phyloP scores from a whole-genome alignment of 2,797 vertebrate species.

The Pipistrellus kuhlii region DNA sequence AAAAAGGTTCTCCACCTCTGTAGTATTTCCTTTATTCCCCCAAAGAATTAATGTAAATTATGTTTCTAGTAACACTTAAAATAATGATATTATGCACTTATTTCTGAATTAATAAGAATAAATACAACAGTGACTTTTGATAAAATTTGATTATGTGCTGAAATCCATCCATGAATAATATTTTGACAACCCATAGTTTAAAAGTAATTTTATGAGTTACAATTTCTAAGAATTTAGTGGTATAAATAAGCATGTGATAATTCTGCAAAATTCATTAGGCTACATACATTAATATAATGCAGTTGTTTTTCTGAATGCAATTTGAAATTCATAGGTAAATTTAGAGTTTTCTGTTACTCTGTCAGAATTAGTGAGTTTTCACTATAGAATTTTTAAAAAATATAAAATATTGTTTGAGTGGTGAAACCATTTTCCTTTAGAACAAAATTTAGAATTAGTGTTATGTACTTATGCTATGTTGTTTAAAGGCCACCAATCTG shows the following conservation, averaged over 20 bases:
- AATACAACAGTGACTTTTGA: neutral
- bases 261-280: neutral
- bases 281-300: neutral
- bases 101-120: slow-evolving; percentile 15
- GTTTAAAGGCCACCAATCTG: neutral
- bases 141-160: slow-evolving; percentile 5
- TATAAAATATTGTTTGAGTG: slow-evolving; percentile 3
- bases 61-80: slow-evolving; percentile 39
- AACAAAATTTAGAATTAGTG: neutral
- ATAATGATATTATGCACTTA: neutral
- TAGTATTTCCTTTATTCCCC: neutral
- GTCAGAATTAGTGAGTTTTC: neutral
- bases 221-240: slow-evolving; percentile 11
- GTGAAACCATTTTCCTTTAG: slow-evolving; percentile 4
- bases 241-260: neutral
- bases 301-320: neutral
- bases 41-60: slow-evolving; percentile 34
- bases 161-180: neutral
- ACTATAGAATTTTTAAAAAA: neutral
- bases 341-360: neutral
- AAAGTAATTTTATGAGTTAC: neutral
- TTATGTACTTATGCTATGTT: neutral
- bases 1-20: no score
- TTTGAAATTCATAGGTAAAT: slow-evolving; percentile 12
- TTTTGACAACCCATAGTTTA: slow-evolving; percentile 20